Evolutionary conservation across 2,888 invertebrate genomes (phyloP).

Genomic region (Slavum lentiscoides): DNA sequence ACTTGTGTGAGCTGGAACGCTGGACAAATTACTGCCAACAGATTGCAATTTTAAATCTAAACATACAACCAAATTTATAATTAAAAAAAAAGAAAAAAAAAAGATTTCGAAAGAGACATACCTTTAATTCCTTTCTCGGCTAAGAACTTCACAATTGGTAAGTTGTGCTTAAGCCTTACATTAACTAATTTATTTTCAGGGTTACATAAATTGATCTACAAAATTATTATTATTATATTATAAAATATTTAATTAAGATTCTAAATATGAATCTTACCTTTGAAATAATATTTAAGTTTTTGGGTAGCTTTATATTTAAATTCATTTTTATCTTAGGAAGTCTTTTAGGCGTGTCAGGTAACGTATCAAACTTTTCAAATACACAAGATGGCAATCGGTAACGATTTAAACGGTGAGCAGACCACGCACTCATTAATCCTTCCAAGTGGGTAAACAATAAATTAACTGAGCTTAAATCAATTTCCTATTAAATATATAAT

Average conservation of each 20-base stretch:
- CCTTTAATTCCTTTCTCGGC: slow-evolving; percentile 42
- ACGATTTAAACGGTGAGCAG: slow-evolving; percentile 77
- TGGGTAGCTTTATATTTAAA: slow-evolving; percentile 63
- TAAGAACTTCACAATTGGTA: slow-evolving; percentile 36
- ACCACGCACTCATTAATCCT: slow-evolving; percentile 75
- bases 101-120: not conserved
- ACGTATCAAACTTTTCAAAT: slow-evolving; percentile 71
- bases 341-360: slow-evolving; percentile 66
- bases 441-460: slow-evolving; percentile 70
- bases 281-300: slow-evolving; percentile 40
- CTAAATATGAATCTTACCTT: slow-evolving; percentile 24
- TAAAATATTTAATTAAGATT: not conserved
- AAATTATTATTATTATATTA: not conserved
- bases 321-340: slow-evolving; percentile 71
- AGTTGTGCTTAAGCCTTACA: slow-evolving; percentile 38
- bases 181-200: slow-evolving; percentile 46
- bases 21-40: slow-evolving; percentile 8
- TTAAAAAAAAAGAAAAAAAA: not conserved
- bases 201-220: slow-evolving; percentile 35
- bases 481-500: slow-evolving; percentile 63
- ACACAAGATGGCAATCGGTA: slow-evolving; percentile 72
- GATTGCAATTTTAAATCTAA: slow-evolving; percentile 47
- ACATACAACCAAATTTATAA: not conserved
- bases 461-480: slow-evolving; percentile 70
- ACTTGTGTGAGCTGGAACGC: slow-evolving; percentile 23